Base-by-base conservation (phyloP, 2,113 vertebrate species). In the Perca flavescens region DNA sequence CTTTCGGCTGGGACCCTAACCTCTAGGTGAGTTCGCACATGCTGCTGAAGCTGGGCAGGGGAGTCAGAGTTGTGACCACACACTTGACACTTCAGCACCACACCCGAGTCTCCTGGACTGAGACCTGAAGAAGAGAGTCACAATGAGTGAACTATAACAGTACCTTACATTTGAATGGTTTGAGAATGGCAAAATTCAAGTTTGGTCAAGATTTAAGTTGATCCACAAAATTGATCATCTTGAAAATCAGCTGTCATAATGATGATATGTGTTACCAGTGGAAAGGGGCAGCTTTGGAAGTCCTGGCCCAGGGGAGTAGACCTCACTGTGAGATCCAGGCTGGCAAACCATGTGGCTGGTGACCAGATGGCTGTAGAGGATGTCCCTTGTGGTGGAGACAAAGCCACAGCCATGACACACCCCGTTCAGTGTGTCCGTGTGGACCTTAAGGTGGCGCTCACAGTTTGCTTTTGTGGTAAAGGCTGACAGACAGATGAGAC, bases 381-480 rank as follows among this genome's bases (percentile, higher is more conserved):
- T 98, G 94, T 99, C 98, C 82, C 97, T 95, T 0, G 97, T 99
- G 85, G 97, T 99, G 86, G 98, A 99, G 91, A 98, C 93, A 82
- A 99, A 99, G 82, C 98, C 98, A 1, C 98, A 99, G 92, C 97
- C 97, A 52, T 99, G 98, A 88, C 98, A 99, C 54, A 98, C 90
- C 90, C 98, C 98, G 0, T 96, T 99, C 77, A 98, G 93, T 0
- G 96, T 97, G 96, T 99, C 98, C 0, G 97, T 99, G 95, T 99
- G 98, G 28, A 99, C 98, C 91, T 99, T 99, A 21, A 99, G 96
- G 91, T 99, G 98, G 8, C 98, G 97, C 93, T 99, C 98, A 2
- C 98, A 99, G 95, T 99, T 99, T 72, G 98, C 98, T 93, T 99
- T 99, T 0, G 98, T 99, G 94, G 98, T 99, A 93, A 99, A 99